phyloP scores from a whole-genome alignment of 2,797 vertebrate species.

The Phoebastria nigripes region DNA sequence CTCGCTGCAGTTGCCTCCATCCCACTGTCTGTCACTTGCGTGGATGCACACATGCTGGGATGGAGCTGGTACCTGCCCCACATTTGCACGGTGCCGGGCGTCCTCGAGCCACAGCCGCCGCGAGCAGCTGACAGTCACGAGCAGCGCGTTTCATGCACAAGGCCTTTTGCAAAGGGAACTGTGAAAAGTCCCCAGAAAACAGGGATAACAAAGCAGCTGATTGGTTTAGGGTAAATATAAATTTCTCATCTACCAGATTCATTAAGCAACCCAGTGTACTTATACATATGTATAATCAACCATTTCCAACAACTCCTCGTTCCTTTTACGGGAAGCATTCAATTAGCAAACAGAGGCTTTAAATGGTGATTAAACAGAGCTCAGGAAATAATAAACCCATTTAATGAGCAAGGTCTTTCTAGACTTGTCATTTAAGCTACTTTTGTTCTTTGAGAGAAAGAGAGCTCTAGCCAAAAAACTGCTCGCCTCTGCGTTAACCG shows the following conservation, averaged over 20 bases:
- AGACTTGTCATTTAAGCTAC: neutral
- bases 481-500: accelerated
- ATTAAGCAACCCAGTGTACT: neutral
- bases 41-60: accelerated
- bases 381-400: neutral
- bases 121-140: accelerated
- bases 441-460: neutral
- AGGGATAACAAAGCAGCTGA: neutral
- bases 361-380: constrained; percentile 6
- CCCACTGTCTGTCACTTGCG: accelerated
- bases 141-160: accelerated
- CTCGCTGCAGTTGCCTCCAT: accelerated
- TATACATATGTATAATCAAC: neutral
- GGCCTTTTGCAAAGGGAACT: neutral
- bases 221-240: neutral
- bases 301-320: neutral
- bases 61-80: neutral
- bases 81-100: accelerated
- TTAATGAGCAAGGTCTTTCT: neutral
- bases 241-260: neutral
- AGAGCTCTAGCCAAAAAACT: accelerated
- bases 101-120: accelerated
- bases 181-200: neutral
- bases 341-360: constrained; percentile 1
- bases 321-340: neutral